Base-by-base conservation (phyloP, 2,797 vertebrate genomes). In the Phrynocephalus guinanensis region DNA sequence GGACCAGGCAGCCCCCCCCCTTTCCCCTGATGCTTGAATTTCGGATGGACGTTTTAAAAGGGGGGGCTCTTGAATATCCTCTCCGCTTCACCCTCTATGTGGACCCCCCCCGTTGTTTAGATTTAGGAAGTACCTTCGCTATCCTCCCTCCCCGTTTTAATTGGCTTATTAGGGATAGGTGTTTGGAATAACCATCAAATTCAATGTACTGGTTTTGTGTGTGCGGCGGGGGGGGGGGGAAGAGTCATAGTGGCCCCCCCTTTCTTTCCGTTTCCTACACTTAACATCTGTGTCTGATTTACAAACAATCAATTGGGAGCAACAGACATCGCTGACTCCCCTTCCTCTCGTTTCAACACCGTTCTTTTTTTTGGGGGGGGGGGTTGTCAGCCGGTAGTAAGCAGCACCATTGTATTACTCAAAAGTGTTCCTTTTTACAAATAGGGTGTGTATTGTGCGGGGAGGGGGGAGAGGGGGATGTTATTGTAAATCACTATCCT, bases 401-500 rank as follows among this genome's bases (percentile, higher is more conserved):
- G 60, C 60, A 63, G 11, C 67, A n/a, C 26, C n/a, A 13, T 73
- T 52, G 60, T 67, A 68, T 90, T 79, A 73, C 56, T 79, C n/a
- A 30, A 82, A 83, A 88, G 84, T 48, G 3, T 66, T 75, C n/a
- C n/a, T 13, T 71, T 70, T 83, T 50, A 28, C 79, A 67, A 79
- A 73, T 66, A 68, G 86, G 79, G 79, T 85, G 89, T 79, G 81
- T 44, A 16, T 73, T 30, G 63, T 71, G 79, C 84, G 22, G 60
- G 22, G 44, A 30, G 48, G 0, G 66, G 7, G 50, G 70, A 60
- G 79, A 87, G 56, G 3, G 63, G 3, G 63, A 52, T 13, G 2
- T 50, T 77, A 60, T 76, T 82, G 70, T 83, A 88, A 84, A 91
- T 86, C 86, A 11, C 75, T 28, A 68, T 10, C 79, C 72, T 92